These are phyloP conservation scores for Anableps anableps DNA, from an alignment of 2,797 vertebrate species.

Conservation along the genomic window DNA sequence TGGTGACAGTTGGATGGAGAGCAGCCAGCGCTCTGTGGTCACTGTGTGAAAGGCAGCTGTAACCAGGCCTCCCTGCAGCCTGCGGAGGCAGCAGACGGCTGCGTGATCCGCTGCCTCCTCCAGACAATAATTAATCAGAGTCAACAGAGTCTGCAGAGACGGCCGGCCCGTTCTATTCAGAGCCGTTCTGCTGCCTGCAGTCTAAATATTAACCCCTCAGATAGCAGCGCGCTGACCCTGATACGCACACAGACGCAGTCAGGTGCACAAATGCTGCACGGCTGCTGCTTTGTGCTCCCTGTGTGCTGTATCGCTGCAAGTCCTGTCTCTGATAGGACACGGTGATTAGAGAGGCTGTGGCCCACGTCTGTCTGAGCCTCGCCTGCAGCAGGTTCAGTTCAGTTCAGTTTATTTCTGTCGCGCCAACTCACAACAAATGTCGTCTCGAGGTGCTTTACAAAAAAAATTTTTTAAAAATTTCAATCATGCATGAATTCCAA, in stretches of 20 bases:
- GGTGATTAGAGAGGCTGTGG: conserved; percentile 37
- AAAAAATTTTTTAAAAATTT: too few species aligned
- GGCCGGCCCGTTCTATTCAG: conserved; percentile 37
- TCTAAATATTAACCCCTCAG: conserved; percentile 49
- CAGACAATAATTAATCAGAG: conserved; percentile 49
- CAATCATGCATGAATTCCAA: too few species aligned
- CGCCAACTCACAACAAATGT: too few species aligned
- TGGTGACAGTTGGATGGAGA: not conserved
- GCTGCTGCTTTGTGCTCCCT: conserved; percentile 31
- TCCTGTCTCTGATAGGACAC: conserved; percentile 33
- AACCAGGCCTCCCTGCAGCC: not conserved
- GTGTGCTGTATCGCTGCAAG: conserved; percentile 37
- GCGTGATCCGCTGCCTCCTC: conserved; percentile 11
- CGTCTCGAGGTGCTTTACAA: too few species aligned
- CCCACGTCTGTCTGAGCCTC: conserved; percentile 27
- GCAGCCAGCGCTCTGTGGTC: not conserved
- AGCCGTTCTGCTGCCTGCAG: conserved; percentile 25
- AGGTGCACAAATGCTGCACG: conserved; percentile 19
- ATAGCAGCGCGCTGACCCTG: conserved; percentile 43
- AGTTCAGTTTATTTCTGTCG: too few species aligned
- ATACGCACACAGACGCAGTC: conserved; percentile 28
- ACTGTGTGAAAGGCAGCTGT: not conserved
- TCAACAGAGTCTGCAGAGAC: conserved; percentile 36
- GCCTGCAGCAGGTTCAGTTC: too few species aligned
- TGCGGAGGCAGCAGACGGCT: conserved; percentile 1